Evolutionary conservation across 2,113 vertebrate species (phyloP).

Genomic region (Rousettus leschenaultii): DNA sequence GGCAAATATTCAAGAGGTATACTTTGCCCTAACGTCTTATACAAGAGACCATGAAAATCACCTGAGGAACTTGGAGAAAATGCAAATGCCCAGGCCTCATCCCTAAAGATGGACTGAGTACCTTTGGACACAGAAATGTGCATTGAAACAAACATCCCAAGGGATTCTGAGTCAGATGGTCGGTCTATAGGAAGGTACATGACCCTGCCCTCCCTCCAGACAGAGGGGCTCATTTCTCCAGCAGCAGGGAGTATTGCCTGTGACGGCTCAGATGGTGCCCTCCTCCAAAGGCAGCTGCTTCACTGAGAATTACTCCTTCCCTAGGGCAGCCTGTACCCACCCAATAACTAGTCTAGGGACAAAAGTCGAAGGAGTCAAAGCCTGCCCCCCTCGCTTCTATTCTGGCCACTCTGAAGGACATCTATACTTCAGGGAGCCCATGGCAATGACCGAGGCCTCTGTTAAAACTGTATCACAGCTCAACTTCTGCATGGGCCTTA

Average conservation of each 20-base stretch:
- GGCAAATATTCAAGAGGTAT: not conserved
- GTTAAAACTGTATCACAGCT: not conserved
- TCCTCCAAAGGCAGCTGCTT: not conserved
- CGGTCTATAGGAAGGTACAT: not conserved
- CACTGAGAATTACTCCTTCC: not conserved
- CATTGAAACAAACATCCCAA: not conserved
- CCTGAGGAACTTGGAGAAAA: not conserved
- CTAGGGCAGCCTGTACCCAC: not conserved
- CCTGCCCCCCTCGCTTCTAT: not conserved
- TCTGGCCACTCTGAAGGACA: not conserved
- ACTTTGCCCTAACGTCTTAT: not conserved
- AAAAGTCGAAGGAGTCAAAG: not conserved
- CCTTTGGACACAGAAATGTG: not conserved
- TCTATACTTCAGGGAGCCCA: not conserved
- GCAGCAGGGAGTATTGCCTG: not conserved
- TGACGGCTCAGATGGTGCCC: not conserved
- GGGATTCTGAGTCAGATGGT: not conserved
- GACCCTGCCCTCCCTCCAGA: not conserved
- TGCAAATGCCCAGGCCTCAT: not conserved
- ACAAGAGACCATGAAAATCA: not conserved
- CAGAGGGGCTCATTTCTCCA: not conserved
- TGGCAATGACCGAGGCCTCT: not conserved
- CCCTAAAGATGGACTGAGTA: not conserved
- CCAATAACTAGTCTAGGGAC: not conserved
- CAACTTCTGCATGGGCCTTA: not conserved